phyloP scores from a whole-genome alignment of 2,888 invertebrate species.

The Ametastegia equiseti region DNA sequence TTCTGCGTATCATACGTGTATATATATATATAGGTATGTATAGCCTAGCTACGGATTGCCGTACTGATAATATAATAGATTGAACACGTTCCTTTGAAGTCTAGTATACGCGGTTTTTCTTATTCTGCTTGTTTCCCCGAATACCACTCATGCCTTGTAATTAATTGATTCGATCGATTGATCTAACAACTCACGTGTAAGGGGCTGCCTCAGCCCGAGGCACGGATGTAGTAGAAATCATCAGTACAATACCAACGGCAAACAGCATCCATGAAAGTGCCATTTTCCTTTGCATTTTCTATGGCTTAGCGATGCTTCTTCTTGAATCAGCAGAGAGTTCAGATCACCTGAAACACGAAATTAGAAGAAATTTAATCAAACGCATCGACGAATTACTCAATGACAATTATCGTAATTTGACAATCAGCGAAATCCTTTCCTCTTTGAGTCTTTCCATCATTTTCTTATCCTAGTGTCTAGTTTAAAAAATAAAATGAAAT shows the following conservation, averaged over 20 bases:
- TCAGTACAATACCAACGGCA: constrained; percentile 59
- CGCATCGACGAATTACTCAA: too few relatives aligned
- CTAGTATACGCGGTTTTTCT: background rate
- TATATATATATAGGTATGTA: too few relatives aligned
- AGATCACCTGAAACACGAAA: background rate
- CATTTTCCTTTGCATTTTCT: constrained; percentile 68
- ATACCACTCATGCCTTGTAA: background rate
- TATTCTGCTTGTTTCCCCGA: background rate
- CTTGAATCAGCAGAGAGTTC: too few relatives aligned
- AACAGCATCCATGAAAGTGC: constrained; percentile 63
- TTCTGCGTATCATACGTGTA: too few relatives aligned
- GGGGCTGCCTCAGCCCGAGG: constrained; percentile 64
- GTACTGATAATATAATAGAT: background rate
- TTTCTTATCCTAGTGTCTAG: too few relatives aligned
- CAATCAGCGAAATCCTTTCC: too few relatives aligned
- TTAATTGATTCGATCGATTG: background rate
- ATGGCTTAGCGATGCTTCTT: too few relatives aligned
- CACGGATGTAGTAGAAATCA: constrained; percentile 53
- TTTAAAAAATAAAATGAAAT: too few relatives aligned
- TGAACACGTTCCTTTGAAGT: constrained; percentile 3
- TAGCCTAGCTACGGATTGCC: too few relatives aligned
- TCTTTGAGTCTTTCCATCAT: too few relatives aligned
- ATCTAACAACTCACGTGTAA: constrained; percentile 60
- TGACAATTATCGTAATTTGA: too few relatives aligned
- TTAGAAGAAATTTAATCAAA: background rate